Conservation (phyloP, 2,113 vertebrate genomes). For the Sylvilagus bachmani region DNA sequence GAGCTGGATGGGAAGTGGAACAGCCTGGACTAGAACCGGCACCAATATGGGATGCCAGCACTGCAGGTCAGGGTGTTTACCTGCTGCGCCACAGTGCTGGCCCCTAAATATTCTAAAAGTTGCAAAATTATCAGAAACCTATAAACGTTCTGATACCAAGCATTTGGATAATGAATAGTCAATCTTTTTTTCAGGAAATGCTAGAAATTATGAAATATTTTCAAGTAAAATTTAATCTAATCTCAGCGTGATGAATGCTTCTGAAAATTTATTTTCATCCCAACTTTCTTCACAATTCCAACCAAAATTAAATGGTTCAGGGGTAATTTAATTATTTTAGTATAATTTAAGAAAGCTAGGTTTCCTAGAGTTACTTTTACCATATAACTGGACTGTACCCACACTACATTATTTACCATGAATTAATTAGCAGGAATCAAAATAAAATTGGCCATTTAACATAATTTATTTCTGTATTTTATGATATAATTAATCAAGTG, state of each 20-base stretch:
- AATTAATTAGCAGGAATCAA: neutral
- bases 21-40: no score
- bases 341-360: neutral
- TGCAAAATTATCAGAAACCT: neutral
- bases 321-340: neutral
- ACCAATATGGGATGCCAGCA: no score
- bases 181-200: neutral
- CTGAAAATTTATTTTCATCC: neutral
- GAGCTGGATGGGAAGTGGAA: no score
- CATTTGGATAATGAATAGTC: neutral
- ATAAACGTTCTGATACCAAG: neutral
- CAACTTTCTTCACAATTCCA: neutral
- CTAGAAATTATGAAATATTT: accelerated
- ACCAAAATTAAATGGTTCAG: neutral
- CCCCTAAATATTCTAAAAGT: neutral
- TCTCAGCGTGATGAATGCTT: neutral
- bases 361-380: neutral
- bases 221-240: neutral
- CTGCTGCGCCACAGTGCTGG: no score
- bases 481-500: neutral
- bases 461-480: conserved; percentile 17
- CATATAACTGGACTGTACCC: neutral
- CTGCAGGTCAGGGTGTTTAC: no score
- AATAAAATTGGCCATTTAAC: neutral
- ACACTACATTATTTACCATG: neutral